Evolutionary conservation across 2,888 invertebrate genomes (phyloP).

Genomic region (Epinotia ramella): DNA sequence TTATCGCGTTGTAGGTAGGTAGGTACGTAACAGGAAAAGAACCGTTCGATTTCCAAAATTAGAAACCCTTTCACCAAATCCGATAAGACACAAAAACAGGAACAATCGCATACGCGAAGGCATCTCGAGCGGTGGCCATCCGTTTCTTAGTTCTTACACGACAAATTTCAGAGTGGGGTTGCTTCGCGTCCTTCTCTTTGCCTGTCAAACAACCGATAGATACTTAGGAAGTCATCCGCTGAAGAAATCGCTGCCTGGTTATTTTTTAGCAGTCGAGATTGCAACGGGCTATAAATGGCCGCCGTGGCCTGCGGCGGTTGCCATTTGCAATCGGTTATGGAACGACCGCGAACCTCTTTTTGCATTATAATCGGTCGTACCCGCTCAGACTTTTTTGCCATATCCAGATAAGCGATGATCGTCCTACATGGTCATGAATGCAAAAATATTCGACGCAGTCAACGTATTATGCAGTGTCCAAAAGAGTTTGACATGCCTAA

Average conservation of each 20-base stretch:
- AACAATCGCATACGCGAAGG: conserved; percentile 68
- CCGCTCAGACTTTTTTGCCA: conserved; percentile 72
- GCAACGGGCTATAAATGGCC: conserved; percentile 81
- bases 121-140: conserved; percentile 65
- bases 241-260: conserved; percentile 74
- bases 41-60: conserved; percentile 8
- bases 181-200: conserved; percentile 65
- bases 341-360: conserved; percentile 82
- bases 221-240: conserved; percentile 64
- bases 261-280: conserved; percentile 81
- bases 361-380: conserved; percentile 82
- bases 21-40: background rate
- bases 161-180: conserved; percentile 63
- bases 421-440: conserved; percentile 66
- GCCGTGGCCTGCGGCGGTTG: conserved; percentile 75
- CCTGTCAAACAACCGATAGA: conserved; percentile 68
- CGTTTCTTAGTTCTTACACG: conserved; percentile 65
- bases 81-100: conserved; percentile 55
- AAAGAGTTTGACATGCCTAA: conserved; percentile 27
- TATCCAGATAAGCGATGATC: conserved; percentile 65
- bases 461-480: conserved; percentile 39
- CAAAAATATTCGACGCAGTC: conserved; percentile 57
- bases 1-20: background rate
- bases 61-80: conserved; percentile 48
- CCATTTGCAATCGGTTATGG: conserved; percentile 85